Conservation (phyloP, 2,113 vertebrate species). For the Rhinolophus sinicus region DNA sequence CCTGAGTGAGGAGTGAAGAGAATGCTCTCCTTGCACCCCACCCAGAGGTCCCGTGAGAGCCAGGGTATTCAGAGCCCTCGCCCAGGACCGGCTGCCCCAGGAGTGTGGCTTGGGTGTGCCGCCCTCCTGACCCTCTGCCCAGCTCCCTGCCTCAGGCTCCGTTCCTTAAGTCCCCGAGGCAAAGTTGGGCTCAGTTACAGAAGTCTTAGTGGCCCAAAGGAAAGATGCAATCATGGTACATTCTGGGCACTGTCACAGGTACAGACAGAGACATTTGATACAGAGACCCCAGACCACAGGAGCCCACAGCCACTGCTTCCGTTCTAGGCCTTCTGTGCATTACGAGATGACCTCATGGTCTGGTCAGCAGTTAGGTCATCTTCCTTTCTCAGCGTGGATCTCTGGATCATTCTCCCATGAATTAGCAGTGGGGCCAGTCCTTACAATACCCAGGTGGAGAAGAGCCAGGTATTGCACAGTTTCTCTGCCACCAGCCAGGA, state of each 20-base stretch:
- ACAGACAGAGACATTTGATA: background rate
- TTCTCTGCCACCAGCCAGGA: background rate
- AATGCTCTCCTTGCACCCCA: no score
- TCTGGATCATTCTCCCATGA: background rate
- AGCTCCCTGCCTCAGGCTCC: background rate
- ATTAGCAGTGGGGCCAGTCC: background rate
- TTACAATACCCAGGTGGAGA: background rate
- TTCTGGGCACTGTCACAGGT: background rate
- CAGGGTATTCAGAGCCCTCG: fast-evolving
- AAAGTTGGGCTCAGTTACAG: fast-evolving
- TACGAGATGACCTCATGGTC: background rate
- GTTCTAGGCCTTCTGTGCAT: background rate
- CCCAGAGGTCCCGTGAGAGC: fast-evolving
- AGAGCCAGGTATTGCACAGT: fast-evolving
- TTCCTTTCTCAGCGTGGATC: background rate
- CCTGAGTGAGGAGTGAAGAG: background rate
- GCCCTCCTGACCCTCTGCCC: fast-evolving
- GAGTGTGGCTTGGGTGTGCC: fast-evolving
- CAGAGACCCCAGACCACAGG: background rate
- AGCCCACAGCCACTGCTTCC: fast-evolving
- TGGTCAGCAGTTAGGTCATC: background rate
- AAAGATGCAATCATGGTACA: background rate
- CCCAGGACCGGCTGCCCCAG: fast-evolving
- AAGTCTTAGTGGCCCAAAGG: background rate
- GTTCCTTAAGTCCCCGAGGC: background rate